These are phyloP conservation scores for Tanypteryx hageni DNA, from an alignment of 2,888 invertebrate genomes.

Conservation along the genomic window DNA sequence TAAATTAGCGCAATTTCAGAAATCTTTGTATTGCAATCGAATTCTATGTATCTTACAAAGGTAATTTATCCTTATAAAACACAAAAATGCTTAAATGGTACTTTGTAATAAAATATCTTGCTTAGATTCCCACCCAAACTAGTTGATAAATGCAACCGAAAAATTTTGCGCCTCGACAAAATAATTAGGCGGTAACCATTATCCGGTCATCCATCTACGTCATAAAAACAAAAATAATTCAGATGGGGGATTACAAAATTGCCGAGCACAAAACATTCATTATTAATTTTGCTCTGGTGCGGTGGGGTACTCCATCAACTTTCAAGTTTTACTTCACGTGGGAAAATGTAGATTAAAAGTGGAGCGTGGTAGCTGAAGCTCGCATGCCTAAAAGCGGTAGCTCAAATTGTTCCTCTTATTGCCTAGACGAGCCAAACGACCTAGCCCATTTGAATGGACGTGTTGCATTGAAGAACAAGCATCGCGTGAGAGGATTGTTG, in stretches of 20 bases:
- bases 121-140: too few relatives aligned
- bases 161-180: too few relatives aligned
- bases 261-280: neutral
- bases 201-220: neutral
- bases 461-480: slow-evolving; percentile 43
- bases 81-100: too few relatives aligned
- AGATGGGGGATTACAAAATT: neutral
- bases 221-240: neutral
- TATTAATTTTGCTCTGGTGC: neutral
- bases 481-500: slow-evolving; percentile 52
- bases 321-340: neutral
- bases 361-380: neutral
- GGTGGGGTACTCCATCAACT: neutral
- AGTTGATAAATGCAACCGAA: too few relatives aligned
- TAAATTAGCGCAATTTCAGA: too few relatives aligned
- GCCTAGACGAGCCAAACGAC: slow-evolving; percentile 34
- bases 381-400: slow-evolving; percentile 46
- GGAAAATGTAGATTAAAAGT: slow-evolving; percentile 8
- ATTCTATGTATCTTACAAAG: too few relatives aligned
- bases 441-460: slow-evolving; percentile 2
- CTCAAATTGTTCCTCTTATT: slow-evolving; percentile 49
- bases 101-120: too few relatives aligned
- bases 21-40: too few relatives aligned
- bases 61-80: too few relatives aligned
- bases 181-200: too few relatives aligned